Evolutionary conservation across 2,797 vertebrate genomes (phyloP).

Genomic region (Platyrinchus mystaceus): DNA sequence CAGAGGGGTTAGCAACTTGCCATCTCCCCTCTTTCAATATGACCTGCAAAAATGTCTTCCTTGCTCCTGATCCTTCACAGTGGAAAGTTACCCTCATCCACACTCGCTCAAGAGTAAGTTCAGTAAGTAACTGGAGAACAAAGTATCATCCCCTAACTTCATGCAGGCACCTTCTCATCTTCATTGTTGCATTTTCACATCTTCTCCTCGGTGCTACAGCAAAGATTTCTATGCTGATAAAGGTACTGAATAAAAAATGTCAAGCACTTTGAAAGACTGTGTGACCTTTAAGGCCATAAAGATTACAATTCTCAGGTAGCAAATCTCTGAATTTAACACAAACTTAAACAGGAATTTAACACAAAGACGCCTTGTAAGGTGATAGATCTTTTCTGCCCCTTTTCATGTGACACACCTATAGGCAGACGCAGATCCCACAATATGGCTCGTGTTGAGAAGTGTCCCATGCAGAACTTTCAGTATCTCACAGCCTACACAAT

Average conservation of each 20-base stretch:
- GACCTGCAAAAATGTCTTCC: background rate
- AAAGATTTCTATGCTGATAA: background rate
- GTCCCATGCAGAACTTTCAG: background rate
- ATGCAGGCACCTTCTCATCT: background rate
- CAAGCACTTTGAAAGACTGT: background rate
- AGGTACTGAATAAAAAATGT: background rate
- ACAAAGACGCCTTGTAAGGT: background rate
- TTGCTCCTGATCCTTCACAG: background rate
- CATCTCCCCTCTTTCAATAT: background rate
- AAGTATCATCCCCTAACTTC: background rate
- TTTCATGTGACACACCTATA: too few species aligned
- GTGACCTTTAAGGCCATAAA: background rate
- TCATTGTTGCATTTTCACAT: background rate
- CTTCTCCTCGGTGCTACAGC: background rate
- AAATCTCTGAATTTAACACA: background rate
- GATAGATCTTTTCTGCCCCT: too few species aligned
- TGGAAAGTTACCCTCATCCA: background rate
- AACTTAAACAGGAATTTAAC: background rate
- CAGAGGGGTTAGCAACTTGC: background rate
- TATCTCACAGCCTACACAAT: background rate
- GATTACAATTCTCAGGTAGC: background rate
- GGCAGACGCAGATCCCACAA: background rate
- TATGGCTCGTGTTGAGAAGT: background rate
- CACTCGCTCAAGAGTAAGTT: background rate
- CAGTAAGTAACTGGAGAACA: background rate